Base-by-base conservation (phyloP, 1,140 invertebrate genomes). In the Lanistes nyassanus region DNA sequence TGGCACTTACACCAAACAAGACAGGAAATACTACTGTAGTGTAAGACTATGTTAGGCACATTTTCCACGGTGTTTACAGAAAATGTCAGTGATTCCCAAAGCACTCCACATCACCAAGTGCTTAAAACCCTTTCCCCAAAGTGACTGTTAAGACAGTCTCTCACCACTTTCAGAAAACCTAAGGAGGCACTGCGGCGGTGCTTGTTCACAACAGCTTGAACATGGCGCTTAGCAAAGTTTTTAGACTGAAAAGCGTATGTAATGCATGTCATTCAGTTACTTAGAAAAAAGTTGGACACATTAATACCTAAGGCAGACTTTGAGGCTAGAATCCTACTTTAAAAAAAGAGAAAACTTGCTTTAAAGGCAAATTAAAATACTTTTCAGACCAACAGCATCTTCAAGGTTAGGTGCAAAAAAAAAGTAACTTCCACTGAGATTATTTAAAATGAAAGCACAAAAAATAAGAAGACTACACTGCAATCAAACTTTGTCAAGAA, bases 151-250 rank as follows among this genome's bases (percentile, higher is more conserved):
- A 11, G 13, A n/a, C n/a, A n/a, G 42, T 47, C 42, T 73, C 76
- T 77, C 76, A 77, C 76, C 76, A 77, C 29, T 53, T 76, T 75
- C 6, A 74, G 36, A 23, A 79, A 21, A 47, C 74, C 77, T 56
- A 79, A 53, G 23, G 77, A 79, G 56, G 67, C 77, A 79, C 74
- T 73, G 29, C 77, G 74, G 4, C 77, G 74, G 29, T 79, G 77
- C n/a, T 69, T 76, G 47, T 72, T 36, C 34, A 72, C 37, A 29
- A 69, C 62, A 47, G 67, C 21, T 21, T 39, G 56, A 29, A 31
- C 36, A 9, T 74, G 65, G 26, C 51, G 39, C 21, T 74, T 74
- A 29, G 64, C 16, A 5, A 62, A 11, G 21, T 36, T 34, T 34
- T 51, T 76, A 34, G 6, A 47, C 75, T 76, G 75, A 51, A 76